phyloP scores from a whole-genome alignment of 2,888 invertebrate species.

The Andrena bicolor region DNA sequence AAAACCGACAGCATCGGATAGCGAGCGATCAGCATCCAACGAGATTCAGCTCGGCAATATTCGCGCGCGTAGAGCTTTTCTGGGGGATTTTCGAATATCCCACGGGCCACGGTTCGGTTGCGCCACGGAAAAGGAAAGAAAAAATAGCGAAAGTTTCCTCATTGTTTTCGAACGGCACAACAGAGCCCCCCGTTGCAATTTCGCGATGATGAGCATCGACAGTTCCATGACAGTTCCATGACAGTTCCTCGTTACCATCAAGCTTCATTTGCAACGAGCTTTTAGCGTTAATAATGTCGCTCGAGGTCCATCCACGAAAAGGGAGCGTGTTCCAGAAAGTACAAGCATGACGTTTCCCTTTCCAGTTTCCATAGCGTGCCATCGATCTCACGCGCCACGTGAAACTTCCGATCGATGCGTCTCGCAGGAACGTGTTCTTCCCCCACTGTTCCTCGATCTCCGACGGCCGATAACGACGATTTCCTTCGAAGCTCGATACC shows the following conservation, averaged over 20 bases:
- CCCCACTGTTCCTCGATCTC: neutral
- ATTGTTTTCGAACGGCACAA: conserved; percentile 39
- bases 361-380: neutral
- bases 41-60: conserved; percentile 10
- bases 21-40: conserved; percentile 24
- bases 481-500: neutral
- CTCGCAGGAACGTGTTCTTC: neutral
- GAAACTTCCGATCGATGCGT: neutral
- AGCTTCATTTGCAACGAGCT: conserved; percentile 49
- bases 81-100: conserved; percentile 28
- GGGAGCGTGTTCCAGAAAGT: neutral
- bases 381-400: neutral
- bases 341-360: neutral
- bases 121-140: neutral
- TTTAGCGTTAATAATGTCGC: conserved; percentile 57
- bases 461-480: conserved; percentile 3
- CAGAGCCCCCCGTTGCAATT: conserved; percentile 47
- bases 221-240: no score
- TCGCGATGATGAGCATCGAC: conserved; percentile 51
- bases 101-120: neutral
- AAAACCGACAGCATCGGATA: neutral
- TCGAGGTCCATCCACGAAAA: neutral
- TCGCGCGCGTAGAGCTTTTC: conserved; percentile 20
- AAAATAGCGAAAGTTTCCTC: conserved; percentile 45
- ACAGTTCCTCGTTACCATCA: conserved; percentile 37